Base-by-base conservation (phyloP, 2,888 invertebrate genomes). In the Urechis unicinctus region DNA sequence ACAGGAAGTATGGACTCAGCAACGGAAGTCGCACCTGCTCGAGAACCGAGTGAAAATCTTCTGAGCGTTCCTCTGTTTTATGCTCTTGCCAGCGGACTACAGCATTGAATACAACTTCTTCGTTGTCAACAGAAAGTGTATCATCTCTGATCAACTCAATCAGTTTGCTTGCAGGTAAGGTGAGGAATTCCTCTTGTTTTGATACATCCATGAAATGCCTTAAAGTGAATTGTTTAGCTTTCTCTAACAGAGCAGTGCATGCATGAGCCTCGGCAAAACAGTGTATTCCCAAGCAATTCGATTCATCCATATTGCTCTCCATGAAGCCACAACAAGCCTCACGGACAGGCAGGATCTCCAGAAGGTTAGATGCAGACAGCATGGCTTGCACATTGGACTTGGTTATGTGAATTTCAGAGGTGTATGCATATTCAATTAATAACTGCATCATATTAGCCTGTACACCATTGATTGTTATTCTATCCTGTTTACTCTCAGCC, bases 281-380 rank as follows among this genome's bases (percentile, higher is more conserved):
- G 69, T 81, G 81, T 49, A 82, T 80, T 3, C 81, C 81, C 25
- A 82, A 67, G 64, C 81, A 81, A 66, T 82, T 82, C 9, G 71
- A 68, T 24, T 74, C 72, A 61, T 80, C 80, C 77, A 81, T 80
- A 63, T 80, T 77, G 45, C 71, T 65, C 57, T 78, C 75, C 55
- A 80, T 65, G 59, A 78, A 80, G 26, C 66, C 65, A 60, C 80
- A 79, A 55, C 79, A 79, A 4, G 80, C 79, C 56, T 79, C 78
- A 46, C 75, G 66, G 2, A 80, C 76, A 13, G 78, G 73, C 26
- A 78, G 60, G 9, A 80, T 70, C 61, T 78, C 73, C 3, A 80
- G 67, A 2, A 80, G 67, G 63, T 79, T 80, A 13, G 80, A 75
- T 47, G 80, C 79, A 3, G 79, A 76, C 4, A 80, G 66, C 22